Evolutionary conservation across 2,888 invertebrate genomes (phyloP), one percentile per base, ranked within the genome.

Genomic region (Physocephala rufipes): DNA sequence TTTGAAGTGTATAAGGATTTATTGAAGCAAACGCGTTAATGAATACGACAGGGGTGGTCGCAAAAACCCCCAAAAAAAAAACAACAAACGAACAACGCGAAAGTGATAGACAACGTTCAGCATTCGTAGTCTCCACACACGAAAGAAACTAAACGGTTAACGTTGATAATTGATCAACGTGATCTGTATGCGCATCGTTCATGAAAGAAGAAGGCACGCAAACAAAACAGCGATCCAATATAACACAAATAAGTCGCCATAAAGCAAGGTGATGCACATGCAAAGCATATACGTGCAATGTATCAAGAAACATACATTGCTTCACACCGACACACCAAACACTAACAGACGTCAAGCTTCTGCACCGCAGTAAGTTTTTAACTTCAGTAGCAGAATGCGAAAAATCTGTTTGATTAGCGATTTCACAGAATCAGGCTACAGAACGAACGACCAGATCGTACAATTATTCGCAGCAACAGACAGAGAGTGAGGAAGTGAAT

Each of bases 341-440:
- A n/a, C n/a, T n/a, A n/a, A n/a, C n/a, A n/a, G n/a, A n/a, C n/a
- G n/a, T n/a, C n/a, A n/a, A n/a, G n/a, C n/a, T n/a, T n/a, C n/a
- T n/a, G 63, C 58, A 55, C 67, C 45, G 58, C 1, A 63, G 43
- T 45, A 36, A 67, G 67, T 72, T 75, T 74, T 74, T 30, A 13
- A 26, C 21, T 12, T n/a, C 21, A 13, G n/a, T 36, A n/a, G 5
- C 19, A 43, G 21, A 59, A 55, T 76, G 75, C 83, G 82, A 83
- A n/a, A n/a, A n/a, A 81, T 78, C 81, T 83, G 81, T 83, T 82
- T 82, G 83, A 82, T 82, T 82, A 81, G 79, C 76, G 82, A 82
- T 82, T 82, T 83, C 82, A 80, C 70, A 74, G 82, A 82, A 79
- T 77, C 45, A 61, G 67, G 2, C 61, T n/a, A n/a, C n/a, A n/a